A percentile compares a stretch with the other conserved stretches of the same genome.
Conservation (phyloP, 2,888 invertebrate species). For the Mesorhabditis belari region DNA sequence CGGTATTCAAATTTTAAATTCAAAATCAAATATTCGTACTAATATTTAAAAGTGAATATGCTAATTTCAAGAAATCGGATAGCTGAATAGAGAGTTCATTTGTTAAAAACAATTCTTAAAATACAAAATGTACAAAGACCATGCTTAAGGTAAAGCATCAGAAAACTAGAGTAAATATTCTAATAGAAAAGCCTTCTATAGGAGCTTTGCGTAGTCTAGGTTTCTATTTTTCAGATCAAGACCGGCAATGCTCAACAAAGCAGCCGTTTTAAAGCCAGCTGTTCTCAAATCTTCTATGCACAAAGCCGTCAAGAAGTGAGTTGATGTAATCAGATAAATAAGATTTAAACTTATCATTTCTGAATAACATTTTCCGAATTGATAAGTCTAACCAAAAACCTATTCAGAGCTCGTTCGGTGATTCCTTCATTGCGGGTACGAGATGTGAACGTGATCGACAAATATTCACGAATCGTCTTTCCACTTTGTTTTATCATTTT, state of each 20-base stretch:
- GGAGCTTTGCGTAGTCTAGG: no score
- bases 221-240: not conserved
- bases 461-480: constrained; percentile 87
- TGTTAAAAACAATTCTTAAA: no score
- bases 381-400: not conserved
- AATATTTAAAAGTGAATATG: no score
- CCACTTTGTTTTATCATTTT: constrained; percentile 89
- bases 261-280: not conserved
- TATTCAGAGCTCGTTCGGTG: constrained; percentile 16
- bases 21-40: no score
- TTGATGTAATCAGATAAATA: not conserved
- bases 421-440: constrained; percentile 60
- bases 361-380: not conserved
- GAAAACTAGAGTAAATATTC: no score
- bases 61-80: no score
- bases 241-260: constrained; percentile 1
- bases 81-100: no score
- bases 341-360: not conserved
- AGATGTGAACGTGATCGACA: constrained; percentile 95
- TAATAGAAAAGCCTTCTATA: no score
- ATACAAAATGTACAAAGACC: no score
- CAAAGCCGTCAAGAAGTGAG: constrained; percentile 1
- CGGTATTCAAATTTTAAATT: no score
- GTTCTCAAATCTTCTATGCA: constrained; percentile 8
- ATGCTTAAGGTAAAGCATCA: no score